phyloP scores from a whole-genome alignment of 2,888 invertebrate genomes.

The Ypsolopha sequella region DNA sequence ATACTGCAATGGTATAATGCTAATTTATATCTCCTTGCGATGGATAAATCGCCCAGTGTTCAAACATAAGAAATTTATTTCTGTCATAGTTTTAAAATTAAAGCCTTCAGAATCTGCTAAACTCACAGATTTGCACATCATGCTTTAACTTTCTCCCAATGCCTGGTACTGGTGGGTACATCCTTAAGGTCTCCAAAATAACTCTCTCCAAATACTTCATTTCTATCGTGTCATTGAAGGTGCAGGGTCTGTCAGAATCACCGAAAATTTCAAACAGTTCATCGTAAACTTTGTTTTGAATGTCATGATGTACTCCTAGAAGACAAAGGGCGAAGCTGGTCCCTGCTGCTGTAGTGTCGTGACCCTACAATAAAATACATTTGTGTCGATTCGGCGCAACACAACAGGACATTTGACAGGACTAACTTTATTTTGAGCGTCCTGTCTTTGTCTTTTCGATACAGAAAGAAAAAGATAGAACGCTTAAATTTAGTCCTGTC shows the following conservation, averaged over 20 bases:
- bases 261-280: conserved; percentile 84
- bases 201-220: conserved; percentile 88
- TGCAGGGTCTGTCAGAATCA: conserved; percentile 80
- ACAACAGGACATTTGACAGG: too few relatives aligned
- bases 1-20: too few relatives aligned
- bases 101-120: too few relatives aligned
- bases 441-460: too few relatives aligned
- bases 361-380: conserved; percentile 38
- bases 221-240: conserved; percentile 81
- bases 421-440: too few relatives aligned
- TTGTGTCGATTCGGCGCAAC: too few relatives aligned
- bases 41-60: too few relatives aligned
- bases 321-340: conserved; percentile 89
- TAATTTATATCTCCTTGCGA: too few relatives aligned
- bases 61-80: too few relatives aligned
- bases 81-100: too few relatives aligned
- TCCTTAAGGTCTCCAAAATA: conserved; percentile 79
- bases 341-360: conserved; percentile 75
- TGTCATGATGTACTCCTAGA: conserved; percentile 83
- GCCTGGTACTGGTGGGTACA: conserved; percentile 85
- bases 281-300: conserved; percentile 81
- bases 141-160: conserved; percentile 79
- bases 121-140: conserved; percentile 76
- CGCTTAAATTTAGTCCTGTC: too few relatives aligned
- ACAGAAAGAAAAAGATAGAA: too few relatives aligned